Evolutionary conservation across 2,888 invertebrate genomes (phyloP).

Genomic region (Trichogramma evanescens): DNA sequence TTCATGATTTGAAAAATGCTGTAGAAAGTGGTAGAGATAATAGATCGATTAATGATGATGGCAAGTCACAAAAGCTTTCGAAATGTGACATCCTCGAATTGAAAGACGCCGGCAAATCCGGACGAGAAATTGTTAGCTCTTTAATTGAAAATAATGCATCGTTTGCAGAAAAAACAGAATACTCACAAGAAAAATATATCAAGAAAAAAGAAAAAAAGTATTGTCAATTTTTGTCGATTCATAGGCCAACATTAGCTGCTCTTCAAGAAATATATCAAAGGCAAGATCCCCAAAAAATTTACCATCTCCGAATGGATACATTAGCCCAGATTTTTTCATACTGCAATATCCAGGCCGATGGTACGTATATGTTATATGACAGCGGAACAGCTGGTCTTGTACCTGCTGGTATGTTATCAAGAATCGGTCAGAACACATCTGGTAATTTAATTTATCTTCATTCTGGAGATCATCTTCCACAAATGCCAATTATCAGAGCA

Average conservation of each 20-base stretch:
- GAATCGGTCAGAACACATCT: conserved; percentile 59
- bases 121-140: conserved; percentile 76
- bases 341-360: conserved; percentile 71
- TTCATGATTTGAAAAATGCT: conserved; percentile 59
- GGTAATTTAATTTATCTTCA: conserved; percentile 70
- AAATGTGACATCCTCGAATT: conserved; percentile 76
- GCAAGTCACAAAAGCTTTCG: conserved; percentile 74
- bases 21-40: conserved; percentile 70
- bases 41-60: conserved; percentile 71
- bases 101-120: conserved; percentile 67
- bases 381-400: conserved; percentile 81
- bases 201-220: conserved; percentile 94
- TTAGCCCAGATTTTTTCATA: conserved; percentile 80
- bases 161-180: conserved; percentile 84
- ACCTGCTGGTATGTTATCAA: conserved; percentile 74
- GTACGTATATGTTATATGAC: conserved; percentile 77
- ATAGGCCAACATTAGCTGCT: conserved; percentile 74
- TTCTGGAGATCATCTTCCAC: conserved; percentile 68
- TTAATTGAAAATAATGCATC: conserved; percentile 87
- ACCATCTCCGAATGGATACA: conserved; percentile 77
- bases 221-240: conserved; percentile 71
- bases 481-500: conserved; percentile 69
- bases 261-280: conserved; percentile 78
- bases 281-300: conserved; percentile 67
- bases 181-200: conserved; percentile 88